Evolutionary conservation across 92 coral and sea anemone genomes (phyloP).

Genomic region (Parazoanthus atlanticus): DNA sequence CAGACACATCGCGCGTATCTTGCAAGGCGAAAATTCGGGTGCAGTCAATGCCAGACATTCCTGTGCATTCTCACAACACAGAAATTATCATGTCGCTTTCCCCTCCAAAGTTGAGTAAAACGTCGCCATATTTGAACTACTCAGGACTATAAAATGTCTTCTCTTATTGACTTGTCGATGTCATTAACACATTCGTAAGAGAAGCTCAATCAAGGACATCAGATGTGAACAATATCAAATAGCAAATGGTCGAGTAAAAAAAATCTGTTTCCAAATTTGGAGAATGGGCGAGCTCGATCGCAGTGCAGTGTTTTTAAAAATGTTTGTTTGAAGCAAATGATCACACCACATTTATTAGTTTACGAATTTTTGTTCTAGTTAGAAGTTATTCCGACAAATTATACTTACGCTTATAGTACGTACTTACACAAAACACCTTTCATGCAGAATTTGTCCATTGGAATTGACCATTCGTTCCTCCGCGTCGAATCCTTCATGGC

Average conservation of each 20-base stretch:
- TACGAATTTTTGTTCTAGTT: background rate
- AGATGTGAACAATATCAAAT: background rate
- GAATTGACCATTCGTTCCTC: conserved; percentile 99
- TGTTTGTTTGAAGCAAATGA: background rate
- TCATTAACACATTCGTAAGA: background rate
- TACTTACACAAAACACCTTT: conserved; percentile 98
- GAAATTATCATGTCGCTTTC: background rate
- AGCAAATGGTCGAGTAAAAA: background rate
- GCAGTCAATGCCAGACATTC: conserved; percentile 40
- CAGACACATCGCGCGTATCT: background rate
- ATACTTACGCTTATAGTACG: background rate
- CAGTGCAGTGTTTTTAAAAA: background rate
- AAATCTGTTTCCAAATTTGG: background rate
- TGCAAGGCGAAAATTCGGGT: background rate
- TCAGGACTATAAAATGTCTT: background rate
- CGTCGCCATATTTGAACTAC: background rate
- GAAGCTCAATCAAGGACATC: background rate
- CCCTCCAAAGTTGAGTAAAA: background rate
- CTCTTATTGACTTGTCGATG: background rate
- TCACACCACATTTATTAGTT: background rate
- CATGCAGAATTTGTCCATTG: conserved; percentile 98
- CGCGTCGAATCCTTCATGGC: conserved; percentile 95
- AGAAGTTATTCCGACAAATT: background rate
- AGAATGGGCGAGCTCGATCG: background rate
- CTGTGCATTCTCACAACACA: background rate